A percentile compares a stretch with the other conserved stretches of the same genome.
Evolutionary conservation across 2,797 vertebrate genomes (phyloP).

Genomic region (Acanthornis magna): DNA sequence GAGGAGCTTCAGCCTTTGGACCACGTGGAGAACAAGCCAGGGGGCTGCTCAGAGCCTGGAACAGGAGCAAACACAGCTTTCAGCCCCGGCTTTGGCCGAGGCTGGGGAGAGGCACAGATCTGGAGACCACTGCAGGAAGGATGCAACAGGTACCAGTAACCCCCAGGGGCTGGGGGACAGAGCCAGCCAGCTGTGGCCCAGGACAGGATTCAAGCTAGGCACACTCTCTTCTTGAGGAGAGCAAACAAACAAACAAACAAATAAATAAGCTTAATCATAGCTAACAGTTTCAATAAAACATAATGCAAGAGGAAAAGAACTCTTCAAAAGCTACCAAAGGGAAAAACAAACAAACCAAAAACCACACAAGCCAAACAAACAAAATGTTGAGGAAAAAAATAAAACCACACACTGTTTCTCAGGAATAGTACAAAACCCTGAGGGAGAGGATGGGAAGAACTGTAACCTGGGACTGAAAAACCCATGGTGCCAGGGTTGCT

Average conservation of each 20-base stretch:
- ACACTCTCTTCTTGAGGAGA: background rate
- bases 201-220: background rate
- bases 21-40: background rate
- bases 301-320: background rate
- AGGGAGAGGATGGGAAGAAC: background rate
- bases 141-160: background rate
- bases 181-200: no score
- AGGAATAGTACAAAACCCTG: background rate
- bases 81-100: background rate
- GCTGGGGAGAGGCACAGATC: background rate
- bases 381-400: background rate
- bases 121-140: no score
- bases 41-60: background rate
- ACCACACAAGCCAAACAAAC: background rate
- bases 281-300: background rate
- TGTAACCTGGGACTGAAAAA: background rate
- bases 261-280: background rate
- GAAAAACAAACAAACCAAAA: no score
- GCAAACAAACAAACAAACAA: background rate
- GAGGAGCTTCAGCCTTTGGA: background rate
- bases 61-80: background rate
- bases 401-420: background rate
- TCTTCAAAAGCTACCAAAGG: background rate
- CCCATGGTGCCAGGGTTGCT: background rate
- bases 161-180: rapidly evolving